Conservation (phyloP, 2,113 vertebrate genomes). For the Amphilophus citrinellus region DNA sequence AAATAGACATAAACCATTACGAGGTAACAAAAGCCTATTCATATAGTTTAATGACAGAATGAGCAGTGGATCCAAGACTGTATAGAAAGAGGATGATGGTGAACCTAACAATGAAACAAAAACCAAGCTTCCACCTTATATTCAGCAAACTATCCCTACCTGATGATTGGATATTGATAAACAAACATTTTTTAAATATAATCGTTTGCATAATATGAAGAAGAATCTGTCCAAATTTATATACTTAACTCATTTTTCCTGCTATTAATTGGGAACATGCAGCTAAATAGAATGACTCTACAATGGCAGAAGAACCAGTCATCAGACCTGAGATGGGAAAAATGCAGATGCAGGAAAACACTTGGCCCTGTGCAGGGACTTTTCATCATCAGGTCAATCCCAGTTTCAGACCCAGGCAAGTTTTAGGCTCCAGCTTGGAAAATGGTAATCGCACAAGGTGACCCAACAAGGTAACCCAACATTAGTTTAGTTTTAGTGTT, state of each 20-base stretch:
- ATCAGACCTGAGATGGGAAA: no score
- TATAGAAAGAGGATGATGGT: neutral
- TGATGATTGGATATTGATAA: neutral
- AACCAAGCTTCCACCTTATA: neutral
- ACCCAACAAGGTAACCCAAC: neutral
- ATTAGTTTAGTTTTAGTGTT: neutral
- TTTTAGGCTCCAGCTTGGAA: neutral
- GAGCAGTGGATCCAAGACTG: neutral
- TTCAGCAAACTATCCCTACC: neutral
- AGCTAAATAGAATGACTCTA: neutral
- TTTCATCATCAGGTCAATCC: neutral
- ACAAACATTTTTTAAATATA: neutral
- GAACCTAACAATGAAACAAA: neutral
- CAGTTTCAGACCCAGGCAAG: neutral
- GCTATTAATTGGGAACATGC: neutral
- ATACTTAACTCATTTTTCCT: neutral
- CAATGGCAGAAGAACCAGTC: neutral
- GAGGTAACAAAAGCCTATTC: neutral
- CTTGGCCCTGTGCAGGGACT: neutral
- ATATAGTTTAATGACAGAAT: neutral
- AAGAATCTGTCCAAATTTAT: neutral
- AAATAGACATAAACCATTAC: neutral
- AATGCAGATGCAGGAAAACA: no score
- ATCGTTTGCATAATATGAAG: no score
- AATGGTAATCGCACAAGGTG: neutral